Evolutionary conservation across 1,140 invertebrate species (phyloP), one percentile per base, ranked within the genome.

Genomic region (Drosophila micromelanica): DNA sequence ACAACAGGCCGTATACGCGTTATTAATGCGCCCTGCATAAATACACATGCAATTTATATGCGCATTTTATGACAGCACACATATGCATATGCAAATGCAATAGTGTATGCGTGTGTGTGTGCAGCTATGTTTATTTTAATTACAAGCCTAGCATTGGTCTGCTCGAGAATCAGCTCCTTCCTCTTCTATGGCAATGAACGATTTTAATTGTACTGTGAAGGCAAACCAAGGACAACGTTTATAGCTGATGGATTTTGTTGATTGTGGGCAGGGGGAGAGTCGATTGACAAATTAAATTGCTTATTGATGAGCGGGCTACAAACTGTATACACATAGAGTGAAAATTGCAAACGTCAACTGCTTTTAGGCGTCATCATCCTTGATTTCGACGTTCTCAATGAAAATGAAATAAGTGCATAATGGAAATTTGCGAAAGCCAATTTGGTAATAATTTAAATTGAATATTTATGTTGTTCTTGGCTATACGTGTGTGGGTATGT

Each of bases 381-480:
- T 42, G 38, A 13, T 7, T 40, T 35, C 52, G 61, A 45, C 49
- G 40, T 64, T 30, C 38, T 64, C 56, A n/a, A 38, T 57, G 60
- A 78, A 76, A 87, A 81, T 81, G 68, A 68, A 81, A 87, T 87
- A 87, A 87, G 82, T 87, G 82, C 82, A 89, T 87, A 87, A 87
- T 87, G 84, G 84, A 89, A 87, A 82, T 87, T 82, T 89, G 68
- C 73, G 67, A 89, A 87, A 87, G 82, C 84, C 82, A 87, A 87
- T 87, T 89, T 87, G 52, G 79, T 82, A 87, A 87, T 87, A 89
- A 89, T 87, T 87, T 87, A 89, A 87, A 89, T 87, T 82, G 84
- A 87, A 87, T 87, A 89, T 87, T 89, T 87, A 87, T 87, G 84
- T 82, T 79, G 51, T 76, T 46, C 45, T 62, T 35, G 62, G 45